A percentile compares a stretch with the other conserved stretches of the same genome.
phyloP scores from a whole-genome alignment of 2,797 vertebrate species.

The Anguilla pacifica region DNA sequence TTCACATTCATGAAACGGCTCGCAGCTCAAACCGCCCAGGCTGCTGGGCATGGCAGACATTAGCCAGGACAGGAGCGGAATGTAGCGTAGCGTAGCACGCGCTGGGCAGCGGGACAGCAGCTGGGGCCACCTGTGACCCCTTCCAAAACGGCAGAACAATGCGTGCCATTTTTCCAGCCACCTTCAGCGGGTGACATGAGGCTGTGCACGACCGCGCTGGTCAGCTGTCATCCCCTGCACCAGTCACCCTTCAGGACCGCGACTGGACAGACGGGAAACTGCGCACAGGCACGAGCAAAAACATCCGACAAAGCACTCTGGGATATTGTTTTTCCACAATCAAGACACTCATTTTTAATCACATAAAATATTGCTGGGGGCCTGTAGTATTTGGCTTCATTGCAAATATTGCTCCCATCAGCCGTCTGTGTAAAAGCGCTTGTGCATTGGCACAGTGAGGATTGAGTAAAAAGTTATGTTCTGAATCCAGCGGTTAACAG shows the following conservation, averaged over 20 bases:
- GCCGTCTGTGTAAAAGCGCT: not conserved
- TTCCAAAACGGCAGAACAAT: slow-evolving; percentile 30
- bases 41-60: not conserved
- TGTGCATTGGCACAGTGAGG: too few species aligned
- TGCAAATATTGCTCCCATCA: not conserved
- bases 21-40: not conserved
- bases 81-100: not conserved
- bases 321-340: not conserved
- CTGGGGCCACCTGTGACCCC: slow-evolving; percentile 15
- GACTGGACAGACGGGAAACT: not conserved
- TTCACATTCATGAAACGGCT: not conserved
- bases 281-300: not conserved
- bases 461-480: too few species aligned
- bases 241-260: not conserved
- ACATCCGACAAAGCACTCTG: not conserved
- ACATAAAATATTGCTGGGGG: not conserved
- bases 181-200: slow-evolving; percentile 14
- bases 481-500: too few species aligned
- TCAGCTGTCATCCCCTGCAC: not conserved
- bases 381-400: not conserved
- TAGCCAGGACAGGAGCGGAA: not conserved
- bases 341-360: not conserved
- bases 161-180: not conserved
- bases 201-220: not conserved
- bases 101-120: slow-evolving; percentile 4